These are phyloP conservation scores for Mungos mungo DNA, from an alignment of 2,113 vertebrate genomes.

Conservation along the genomic window DNA sequence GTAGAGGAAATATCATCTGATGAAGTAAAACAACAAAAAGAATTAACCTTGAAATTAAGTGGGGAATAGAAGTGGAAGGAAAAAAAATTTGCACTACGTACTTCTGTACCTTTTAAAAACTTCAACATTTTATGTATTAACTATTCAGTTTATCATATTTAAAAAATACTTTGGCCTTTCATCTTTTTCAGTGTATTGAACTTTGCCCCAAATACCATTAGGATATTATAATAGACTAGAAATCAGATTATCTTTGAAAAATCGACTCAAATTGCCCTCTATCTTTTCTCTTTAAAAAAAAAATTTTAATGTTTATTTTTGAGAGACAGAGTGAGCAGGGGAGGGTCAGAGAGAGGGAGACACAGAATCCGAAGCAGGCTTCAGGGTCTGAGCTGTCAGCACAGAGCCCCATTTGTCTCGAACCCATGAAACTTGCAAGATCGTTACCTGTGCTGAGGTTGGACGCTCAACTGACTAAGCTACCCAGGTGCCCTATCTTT, in stretches of 20 bases:
- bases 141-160: background rate
- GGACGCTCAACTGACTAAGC: too few relatives aligned
- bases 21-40: constrained; percentile 36
- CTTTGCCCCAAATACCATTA: background rate
- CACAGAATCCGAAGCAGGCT: too few relatives aligned
- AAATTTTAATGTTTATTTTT: too few relatives aligned
- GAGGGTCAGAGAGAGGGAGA: too few relatives aligned
- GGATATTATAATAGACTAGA: background rate
- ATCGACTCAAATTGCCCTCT: background rate
- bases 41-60: background rate
- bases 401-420: too few relatives aligned
- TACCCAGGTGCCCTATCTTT: too few relatives aligned
- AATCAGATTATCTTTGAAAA: background rate
- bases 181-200: background rate
- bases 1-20: background rate
- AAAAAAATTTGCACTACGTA: background rate
- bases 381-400: too few relatives aligned
- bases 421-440: too few relatives aligned
- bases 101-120: background rate
- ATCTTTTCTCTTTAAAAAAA: background rate
- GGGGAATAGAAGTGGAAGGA: background rate
- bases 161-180: background rate
- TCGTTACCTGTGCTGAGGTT: too few relatives aligned
- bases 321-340: too few relatives aligned
- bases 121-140: background rate